These are phyloP conservation scores for Lamellibrachia luymesi DNA, from an alignment of 1,140 invertebrate species.

Conservation along the genomic window DNA sequence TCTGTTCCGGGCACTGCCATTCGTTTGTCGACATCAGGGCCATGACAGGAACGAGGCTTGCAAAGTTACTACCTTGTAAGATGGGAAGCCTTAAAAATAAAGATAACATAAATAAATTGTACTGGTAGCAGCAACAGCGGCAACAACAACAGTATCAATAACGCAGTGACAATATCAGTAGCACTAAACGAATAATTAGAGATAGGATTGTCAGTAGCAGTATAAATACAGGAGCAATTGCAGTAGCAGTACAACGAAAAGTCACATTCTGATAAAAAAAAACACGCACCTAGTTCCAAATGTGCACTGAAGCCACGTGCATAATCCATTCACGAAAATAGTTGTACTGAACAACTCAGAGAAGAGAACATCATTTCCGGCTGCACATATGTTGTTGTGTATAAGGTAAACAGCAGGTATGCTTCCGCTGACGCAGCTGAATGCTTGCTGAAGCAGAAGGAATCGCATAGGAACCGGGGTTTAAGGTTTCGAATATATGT, in stretches of 20 bases:
- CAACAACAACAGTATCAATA: neutral
- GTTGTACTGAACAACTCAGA: neutral
- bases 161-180: no score
- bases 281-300: neutral
- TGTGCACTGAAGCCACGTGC: neutral
- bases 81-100: constrained; percentile 15
- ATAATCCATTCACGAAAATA: neutral
- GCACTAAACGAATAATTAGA: no score
- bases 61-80: constrained; percentile 15
- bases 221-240: neutral
- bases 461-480: neutral
- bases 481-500: no score
- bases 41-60: neutral
- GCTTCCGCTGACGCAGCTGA: neutral
- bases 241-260: neutral
- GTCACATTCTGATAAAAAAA: neutral
- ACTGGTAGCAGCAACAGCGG: neutral
- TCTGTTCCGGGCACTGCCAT: constrained; percentile 10
- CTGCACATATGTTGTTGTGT: constrained; percentile 2
- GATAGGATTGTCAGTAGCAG: no score
- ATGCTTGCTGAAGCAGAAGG: neutral
- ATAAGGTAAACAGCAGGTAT: neutral
- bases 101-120: neutral
- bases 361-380: constrained; percentile 9
- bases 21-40: constrained; percentile 13